These are phyloP conservation scores for Trochalopteron elliotii DNA, from an alignment of 2,113 vertebrate species.

Conservation along the genomic window DNA sequence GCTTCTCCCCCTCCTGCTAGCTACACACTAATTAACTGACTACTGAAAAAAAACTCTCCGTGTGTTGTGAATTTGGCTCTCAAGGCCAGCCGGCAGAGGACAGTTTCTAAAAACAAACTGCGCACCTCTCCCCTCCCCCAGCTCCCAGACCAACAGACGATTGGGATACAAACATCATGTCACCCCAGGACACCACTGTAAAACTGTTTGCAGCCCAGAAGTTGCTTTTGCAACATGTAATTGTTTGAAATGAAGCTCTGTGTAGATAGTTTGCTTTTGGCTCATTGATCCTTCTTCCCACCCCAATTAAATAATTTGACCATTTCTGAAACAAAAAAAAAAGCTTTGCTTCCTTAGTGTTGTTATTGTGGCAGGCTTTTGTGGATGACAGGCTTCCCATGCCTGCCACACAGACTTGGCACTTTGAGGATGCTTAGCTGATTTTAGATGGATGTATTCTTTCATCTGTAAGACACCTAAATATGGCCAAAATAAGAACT, in stretches of 20 bases:
- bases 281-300: not conserved
- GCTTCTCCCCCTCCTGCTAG: too few species aligned
- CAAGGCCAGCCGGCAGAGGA: too few species aligned
- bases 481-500: not conserved
- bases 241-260: not conserved
- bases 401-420: not conserved
- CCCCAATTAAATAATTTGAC: not conserved
- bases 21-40: too few species aligned
- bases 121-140: too few species aligned
- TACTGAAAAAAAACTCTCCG: too few species aligned
- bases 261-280: not conserved
- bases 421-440: not conserved
- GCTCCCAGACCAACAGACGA: too few species aligned
- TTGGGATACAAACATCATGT: too few species aligned
- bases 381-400: not conserved
- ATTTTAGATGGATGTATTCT: not conserved
- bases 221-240: not conserved
- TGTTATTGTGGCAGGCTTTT: not conserved
- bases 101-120: too few species aligned
- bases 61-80: too few species aligned
- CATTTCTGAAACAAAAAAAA: not conserved
- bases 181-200: not conserved
- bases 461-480: not conserved
- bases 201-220: not conserved
- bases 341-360: not conserved